phyloP scores from a whole-genome alignment of 2,888 invertebrate genomes.

The Leucania comma region DNA sequence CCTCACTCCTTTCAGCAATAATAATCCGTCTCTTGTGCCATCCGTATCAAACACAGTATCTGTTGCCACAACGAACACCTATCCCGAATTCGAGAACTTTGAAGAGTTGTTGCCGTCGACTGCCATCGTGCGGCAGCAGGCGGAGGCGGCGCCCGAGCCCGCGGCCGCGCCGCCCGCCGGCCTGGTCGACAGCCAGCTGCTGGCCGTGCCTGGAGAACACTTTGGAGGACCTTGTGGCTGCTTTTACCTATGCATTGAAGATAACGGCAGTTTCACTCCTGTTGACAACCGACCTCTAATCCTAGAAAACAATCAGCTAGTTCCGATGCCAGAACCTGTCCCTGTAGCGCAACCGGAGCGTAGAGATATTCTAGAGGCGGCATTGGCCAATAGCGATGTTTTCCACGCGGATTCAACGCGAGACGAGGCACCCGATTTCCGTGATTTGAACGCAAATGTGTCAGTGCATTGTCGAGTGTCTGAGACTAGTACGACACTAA shows the following conservation, averaged over 20 bases:
- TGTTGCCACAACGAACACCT: slow-evolving; percentile 70
- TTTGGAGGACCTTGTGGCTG: slow-evolving; percentile 93
- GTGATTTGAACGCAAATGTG: slow-evolving; percentile 91
- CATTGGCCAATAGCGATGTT: slow-evolving; percentile 94
- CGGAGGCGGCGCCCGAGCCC: slow-evolving; percentile 70
- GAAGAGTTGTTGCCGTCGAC: slow-evolving; percentile 88
- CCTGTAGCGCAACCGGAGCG: slow-evolving; percentile 84
- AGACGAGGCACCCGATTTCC: slow-evolving; percentile 91
- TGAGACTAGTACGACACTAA: slow-evolving; percentile 94
- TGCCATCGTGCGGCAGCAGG: slow-evolving; percentile 81
- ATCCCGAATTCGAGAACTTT: slow-evolving; percentile 83
- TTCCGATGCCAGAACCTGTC: slow-evolving; percentile 84
- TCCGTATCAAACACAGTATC: slow-evolving; percentile 72
- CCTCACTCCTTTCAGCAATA: slow-evolving; percentile 72
- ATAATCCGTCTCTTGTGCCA: slow-evolving; percentile 67
- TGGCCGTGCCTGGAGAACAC: slow-evolving; percentile 94
- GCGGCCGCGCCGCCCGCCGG: slow-evolving; percentile 69
- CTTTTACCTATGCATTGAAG: slow-evolving; percentile 94
- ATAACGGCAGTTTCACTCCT: slow-evolving; percentile 93
- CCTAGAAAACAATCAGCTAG: slow-evolving; percentile 85
- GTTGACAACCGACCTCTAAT: slow-evolving; percentile 93
- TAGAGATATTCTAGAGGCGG: slow-evolving; percentile 94
- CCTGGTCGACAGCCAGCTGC: slow-evolving; percentile 91
- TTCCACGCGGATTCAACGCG: slow-evolving; percentile 90
- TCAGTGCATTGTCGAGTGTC: slow-evolving; percentile 91